Conservation (phyloP, 2,113 vertebrate genomes). For the Camelus bactrianus region DNA sequence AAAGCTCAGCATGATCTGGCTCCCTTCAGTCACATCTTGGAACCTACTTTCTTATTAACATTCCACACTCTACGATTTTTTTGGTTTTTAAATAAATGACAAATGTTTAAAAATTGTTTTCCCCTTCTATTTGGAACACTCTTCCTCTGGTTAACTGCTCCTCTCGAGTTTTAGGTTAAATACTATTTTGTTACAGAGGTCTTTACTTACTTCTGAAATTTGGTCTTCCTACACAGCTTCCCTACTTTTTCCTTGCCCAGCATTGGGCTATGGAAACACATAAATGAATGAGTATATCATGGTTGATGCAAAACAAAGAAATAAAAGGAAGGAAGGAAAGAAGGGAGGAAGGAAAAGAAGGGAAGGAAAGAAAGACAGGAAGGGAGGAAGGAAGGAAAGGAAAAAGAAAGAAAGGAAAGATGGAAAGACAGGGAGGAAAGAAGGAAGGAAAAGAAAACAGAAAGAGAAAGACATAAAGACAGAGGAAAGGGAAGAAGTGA, state of each 20-base stretch:
- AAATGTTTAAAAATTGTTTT: background rate
- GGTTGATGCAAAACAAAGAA: background rate
- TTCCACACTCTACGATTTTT: background rate
- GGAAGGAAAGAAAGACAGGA: no score
- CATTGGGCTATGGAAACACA: background rate
- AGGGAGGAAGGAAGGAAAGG: no score
- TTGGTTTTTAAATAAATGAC: background rate
- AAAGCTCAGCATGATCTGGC: background rate
- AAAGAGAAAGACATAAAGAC: no score
- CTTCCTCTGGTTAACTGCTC: background rate
- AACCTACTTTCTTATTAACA: background rate
- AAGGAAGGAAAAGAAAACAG: no score
- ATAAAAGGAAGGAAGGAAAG: background rate
- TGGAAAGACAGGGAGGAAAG: no score
- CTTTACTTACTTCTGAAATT: background rate
- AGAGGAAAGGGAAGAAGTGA: no score
- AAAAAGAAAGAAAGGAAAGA: no score
- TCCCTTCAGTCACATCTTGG: background rate
- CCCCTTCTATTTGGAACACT: background rate
- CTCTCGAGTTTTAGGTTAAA: background rate
- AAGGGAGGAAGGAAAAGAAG: background rate
- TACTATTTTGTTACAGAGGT: background rate
- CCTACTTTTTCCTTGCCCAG: background rate
- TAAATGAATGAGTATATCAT: background rate
- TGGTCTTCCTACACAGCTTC: background rate